Base-by-base conservation (phyloP, 1,140 invertebrate species). In the Eubasilissa regina region DNA sequence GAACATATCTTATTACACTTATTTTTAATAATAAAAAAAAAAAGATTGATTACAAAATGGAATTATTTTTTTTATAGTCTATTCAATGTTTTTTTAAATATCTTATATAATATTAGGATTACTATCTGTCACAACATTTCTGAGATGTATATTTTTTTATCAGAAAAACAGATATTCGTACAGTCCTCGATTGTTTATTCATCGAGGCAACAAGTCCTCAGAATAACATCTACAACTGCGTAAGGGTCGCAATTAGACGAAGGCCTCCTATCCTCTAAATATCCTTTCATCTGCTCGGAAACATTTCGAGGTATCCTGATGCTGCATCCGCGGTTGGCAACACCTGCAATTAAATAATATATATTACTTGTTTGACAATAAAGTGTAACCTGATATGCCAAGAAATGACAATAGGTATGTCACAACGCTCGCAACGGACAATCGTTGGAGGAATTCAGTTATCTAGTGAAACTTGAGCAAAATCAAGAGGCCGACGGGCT, bases 171-270 rank as follows among this genome's bases (percentile, higher is more conserved):
- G 25, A 35, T 35, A 35, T 35, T 35, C 1, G 1, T 1, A 35
- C 1, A 1, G 25, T 35, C 25, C 25, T 35, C 6, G 6, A 3
- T 35, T 3, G 19, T 25, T 81, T 87, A 91, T 87, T 94, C 93
- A 82, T 92, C 89, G 47, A 94, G 87, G 84, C 92, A 93, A 62
- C 92, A 90, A 44, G 93, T 94, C 74, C 92, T 87, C 45, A 94
- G 89, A 21, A 94, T 87, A 75, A 91, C 91, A 85, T 94, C 93
- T 6, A 90, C 88, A 35, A 94, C 93, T 19, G 88, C 86, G 86
- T 97, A 97, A 0, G 95, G 95, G 89, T 97, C 95, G 86, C 94
- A 95, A 85, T 96, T 98, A 80, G 95, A 96, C 66, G 96, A 92
- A 15, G 97, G 96, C 83, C 96, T 91, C 53, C 96, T 89, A 87